These are phyloP conservation scores for Pelochelys cantorii DNA, from an alignment of 2,797 vertebrate species.

Conservation along the genomic window DNA sequence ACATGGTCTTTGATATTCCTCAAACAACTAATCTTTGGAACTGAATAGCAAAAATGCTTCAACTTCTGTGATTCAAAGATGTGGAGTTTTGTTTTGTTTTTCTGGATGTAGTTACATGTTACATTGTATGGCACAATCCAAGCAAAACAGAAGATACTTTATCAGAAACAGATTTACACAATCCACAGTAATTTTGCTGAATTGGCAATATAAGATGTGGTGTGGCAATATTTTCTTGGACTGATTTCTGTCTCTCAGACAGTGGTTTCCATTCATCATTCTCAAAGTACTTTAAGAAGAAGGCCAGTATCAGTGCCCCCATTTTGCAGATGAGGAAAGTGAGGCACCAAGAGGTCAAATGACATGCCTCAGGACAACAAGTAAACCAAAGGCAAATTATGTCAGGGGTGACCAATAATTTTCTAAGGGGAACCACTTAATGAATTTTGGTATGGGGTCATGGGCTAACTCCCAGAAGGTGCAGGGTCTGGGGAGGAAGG, in stretches of 20 bases:
- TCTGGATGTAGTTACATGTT: rapidly evolving
- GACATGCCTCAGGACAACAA: not conserved
- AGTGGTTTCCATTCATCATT: not conserved
- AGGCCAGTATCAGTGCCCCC: not conserved
- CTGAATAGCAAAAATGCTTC: not conserved
- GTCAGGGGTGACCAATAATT: no score
- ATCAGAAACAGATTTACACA: not conserved
- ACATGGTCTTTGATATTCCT: not conserved
- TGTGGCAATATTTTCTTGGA: not conserved
- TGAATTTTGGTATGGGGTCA: no score
- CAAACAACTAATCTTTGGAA: not conserved
- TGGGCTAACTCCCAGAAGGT: no score
- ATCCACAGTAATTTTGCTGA: not conserved
- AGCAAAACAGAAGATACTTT: not conserved
- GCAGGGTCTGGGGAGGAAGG: no score
- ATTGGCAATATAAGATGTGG: not conserved
- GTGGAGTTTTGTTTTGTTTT: not conserved
- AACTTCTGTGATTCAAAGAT: not conserved
- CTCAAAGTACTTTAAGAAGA: not conserved
- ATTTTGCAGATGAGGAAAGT: rapidly evolving
- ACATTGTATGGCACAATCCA: not conserved
- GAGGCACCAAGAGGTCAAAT: not conserved
- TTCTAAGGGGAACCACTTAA: no score
- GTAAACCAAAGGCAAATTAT: not conserved
- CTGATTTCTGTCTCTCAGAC: not conserved